These are phyloP conservation scores for Cyclopterus lumpus DNA, from an alignment of 2,797 vertebrate genomes.

Conservation along the genomic window DNA sequence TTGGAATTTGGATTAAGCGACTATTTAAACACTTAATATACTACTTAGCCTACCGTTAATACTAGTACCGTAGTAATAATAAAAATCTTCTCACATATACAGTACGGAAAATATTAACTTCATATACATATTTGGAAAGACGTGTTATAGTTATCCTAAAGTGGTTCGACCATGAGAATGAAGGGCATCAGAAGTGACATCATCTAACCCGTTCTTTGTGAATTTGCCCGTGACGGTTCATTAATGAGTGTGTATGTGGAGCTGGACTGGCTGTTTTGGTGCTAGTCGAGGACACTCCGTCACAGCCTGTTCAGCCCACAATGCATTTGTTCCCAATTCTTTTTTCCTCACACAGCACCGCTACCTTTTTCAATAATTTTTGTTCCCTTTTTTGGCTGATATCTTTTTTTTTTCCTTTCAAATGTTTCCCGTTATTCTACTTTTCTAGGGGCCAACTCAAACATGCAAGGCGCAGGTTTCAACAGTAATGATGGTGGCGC, in stretches of 20 bases:
- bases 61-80: no score
- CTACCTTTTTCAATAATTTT: slow-evolving; percentile 9
- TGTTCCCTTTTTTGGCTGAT: slow-evolving; percentile 3
- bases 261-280: no score
- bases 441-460: slow-evolving; percentile 91
- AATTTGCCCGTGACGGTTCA: no score
- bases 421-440: slow-evolving; percentile 84
- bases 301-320: slow-evolving; percentile 3
- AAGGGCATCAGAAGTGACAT: not conserved
- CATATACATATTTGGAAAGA: not conserved
- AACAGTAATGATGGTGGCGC: slow-evolving; percentile 90
- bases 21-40: not conserved
- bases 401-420: slow-evolving; percentile 45
- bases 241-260: slow-evolving; percentile 2
- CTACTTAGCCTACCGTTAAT: not conserved
- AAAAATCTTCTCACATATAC: not conserved
- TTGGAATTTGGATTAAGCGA: no score
- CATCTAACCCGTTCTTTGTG: not conserved
- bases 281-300: not conserved
- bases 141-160: not conserved
- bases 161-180: not conserved
- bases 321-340: slow-evolving; percentile 9
- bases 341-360: not conserved
- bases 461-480: slow-evolving; percentile 90
- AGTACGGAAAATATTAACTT: not conserved